Evolutionary conservation across 2,888 invertebrate genomes (phyloP).

Genomic region (Crepidodera aurea): DNA sequence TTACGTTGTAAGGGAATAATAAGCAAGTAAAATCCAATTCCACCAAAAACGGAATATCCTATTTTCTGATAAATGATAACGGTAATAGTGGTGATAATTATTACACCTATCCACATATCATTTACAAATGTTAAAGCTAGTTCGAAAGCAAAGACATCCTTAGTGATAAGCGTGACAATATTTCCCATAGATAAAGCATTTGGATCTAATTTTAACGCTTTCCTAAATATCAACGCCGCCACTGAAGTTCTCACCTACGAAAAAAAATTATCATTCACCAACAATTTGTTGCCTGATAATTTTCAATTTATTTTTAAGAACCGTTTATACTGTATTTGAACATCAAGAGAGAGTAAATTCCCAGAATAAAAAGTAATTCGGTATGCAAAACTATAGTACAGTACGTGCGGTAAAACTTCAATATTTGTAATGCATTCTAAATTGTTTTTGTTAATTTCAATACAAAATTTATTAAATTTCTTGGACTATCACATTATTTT

Average conservation of each 20-base stretch:
- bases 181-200: conserved; percentile 72
- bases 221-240: conserved; percentile 80
- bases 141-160: conserved; percentile 92
- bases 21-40: conserved; percentile 64
- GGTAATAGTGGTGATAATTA: conserved; percentile 81
- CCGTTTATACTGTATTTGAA: no score
- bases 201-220: conserved; percentile 59
- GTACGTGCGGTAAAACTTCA: no score
- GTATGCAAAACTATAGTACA: no score
- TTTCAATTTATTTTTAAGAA: no score
- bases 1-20: conserved; percentile 61
- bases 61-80: conserved; percentile 76
- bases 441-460: no score
- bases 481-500: no score
- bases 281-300: no score
- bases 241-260: conserved; percentile 74
- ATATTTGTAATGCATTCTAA: no score
- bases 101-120: conserved; percentile 90
- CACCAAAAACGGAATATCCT: conserved; percentile 64
- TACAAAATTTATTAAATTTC: no score
- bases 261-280: neutral
- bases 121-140: conserved; percentile 86
- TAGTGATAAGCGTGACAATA: conserved; percentile 87
- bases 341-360: no score
- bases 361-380: no score